Conservation (phyloP, 2,113 vertebrate genomes). For the Spea multiplicata region DNA sequence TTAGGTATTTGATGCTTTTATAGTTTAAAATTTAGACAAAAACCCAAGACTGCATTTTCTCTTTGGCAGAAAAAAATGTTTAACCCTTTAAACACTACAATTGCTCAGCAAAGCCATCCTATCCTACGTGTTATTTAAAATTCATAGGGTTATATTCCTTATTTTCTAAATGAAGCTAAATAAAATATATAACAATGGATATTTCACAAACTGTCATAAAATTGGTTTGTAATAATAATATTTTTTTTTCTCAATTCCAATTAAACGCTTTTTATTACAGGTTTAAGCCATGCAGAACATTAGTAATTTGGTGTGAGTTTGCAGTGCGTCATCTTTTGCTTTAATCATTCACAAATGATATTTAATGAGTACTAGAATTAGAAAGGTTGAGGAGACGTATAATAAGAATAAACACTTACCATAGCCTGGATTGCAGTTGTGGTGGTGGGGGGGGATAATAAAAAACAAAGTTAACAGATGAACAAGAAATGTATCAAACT, state of each 20-base stretch:
- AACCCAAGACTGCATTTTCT: neutral
- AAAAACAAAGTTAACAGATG: neutral
- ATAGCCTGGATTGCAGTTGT: constrained; percentile 12
- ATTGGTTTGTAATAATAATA: no score
- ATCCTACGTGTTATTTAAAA: no score
- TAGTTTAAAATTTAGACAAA: constrained; percentile 8
- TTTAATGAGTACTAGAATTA: no score
- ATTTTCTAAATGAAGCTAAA: no score
- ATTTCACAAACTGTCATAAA: no score
- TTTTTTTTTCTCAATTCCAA: neutral
- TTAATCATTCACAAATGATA: no score
- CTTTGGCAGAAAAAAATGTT: neutral
- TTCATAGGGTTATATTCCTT: no score
- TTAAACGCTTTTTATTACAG: neutral
- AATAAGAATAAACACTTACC: constrained; percentile 11
- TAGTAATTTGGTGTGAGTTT: neutral
- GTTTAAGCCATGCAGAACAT: neutral
- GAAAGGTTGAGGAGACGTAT: no score
- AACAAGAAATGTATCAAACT: neutral
- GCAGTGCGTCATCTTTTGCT: neutral
- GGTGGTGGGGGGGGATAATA: neutral
- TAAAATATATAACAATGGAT: no score
- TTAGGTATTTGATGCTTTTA: constrained; percentile 1
- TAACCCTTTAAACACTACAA: neutral
- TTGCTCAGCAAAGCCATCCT: no score